Evolutionary conservation across 2,113 vertebrate genomes (phyloP).

Genomic region (Sminthopsis crassicaudata): DNA sequence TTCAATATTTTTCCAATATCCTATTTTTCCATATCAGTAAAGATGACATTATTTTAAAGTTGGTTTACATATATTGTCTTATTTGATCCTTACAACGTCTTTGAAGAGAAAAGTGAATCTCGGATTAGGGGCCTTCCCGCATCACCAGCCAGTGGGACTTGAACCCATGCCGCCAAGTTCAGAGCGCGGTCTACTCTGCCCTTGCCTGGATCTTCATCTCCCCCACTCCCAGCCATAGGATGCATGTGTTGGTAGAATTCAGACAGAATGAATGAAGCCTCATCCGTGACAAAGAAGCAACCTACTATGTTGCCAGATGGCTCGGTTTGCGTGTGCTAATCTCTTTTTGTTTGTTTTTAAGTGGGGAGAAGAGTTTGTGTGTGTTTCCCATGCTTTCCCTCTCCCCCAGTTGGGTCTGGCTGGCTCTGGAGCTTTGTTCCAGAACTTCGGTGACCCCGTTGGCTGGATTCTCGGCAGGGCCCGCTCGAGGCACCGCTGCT

Average conservation of each 20-base stretch:
- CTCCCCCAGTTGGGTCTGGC: slow-evolving; percentile 19
- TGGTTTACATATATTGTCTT: not conserved
- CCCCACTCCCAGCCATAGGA: not conserved
- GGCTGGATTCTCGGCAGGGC: slow-evolving; percentile 9
- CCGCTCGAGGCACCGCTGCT: slow-evolving; percentile 32
- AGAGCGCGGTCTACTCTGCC: not conserved
- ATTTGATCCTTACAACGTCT: not conserved
- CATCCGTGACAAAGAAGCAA: slow-evolving; percentile 23
- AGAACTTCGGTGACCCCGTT: not conserved
- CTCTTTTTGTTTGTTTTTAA: slow-evolving; percentile 44
- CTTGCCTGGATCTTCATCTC: not conserved
- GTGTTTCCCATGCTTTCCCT: not conserved
- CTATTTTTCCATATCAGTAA: slow-evolving; percentile 23
- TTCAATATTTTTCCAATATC: not conserved
- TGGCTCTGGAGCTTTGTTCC: slow-evolving; percentile 16
- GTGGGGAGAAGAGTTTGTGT: slow-evolving; percentile 13
- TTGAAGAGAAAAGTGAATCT: not conserved
- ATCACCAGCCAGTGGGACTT: not conserved
- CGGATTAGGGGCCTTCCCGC: not conserved
- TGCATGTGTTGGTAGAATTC: not conserved
- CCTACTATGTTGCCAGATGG: slow-evolving; percentile 43
- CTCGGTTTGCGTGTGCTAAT: slow-evolving; percentile 41
- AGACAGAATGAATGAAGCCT: slow-evolving; percentile 7
- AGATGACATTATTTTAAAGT: not conserved
- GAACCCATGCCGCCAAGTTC: not conserved